Base-by-base conservation (phyloP, 2,113 vertebrate genomes). In the Cnemophilus loriae region DNA sequence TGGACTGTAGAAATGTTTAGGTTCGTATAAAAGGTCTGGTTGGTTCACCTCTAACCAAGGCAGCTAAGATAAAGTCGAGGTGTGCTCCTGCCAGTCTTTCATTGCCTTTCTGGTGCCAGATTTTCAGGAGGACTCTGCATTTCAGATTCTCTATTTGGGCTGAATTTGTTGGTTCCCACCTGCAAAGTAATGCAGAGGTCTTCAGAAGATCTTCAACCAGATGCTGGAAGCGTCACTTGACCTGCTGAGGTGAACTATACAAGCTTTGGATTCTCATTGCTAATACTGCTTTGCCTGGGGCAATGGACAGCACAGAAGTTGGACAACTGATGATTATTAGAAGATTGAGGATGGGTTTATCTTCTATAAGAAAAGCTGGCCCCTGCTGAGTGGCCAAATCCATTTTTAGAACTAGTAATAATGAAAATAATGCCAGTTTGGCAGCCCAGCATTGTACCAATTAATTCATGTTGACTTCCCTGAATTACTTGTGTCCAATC, bases 401-500 rank as follows among this genome's bases (percentile, higher is more conserved):
- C 27, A 46, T 80, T 95, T 93, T 95, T 95, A 87, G 92, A 93
- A 60, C 60, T 68, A 81, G 42, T 55, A 90, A 69, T 90, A 94
- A 77, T 73, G 91, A 90, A 85, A 93, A 83, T 63, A 94, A 81
- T 65, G 71, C 83, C 63, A 64, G 50, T 77, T 90, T 94, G 92
- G 92, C 88, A 95, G 68, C 63, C 79, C 42, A 83, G n/a, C 39
- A 42, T 92, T 86, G 33, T 73, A 64, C 83, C 85, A 90, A 83
- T 95, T 92, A 93, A 95, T 87, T 93, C 57, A 46, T 69, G 94
- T 93, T 90, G 95, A 90, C 86, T 95, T 92, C 73, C 47, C 56
- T 67, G 76, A 90, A 95, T 95, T 90, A 86, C 71, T 81, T 67
- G 55, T 84, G 68, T 90, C 92, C 83, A 94, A 93, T 92, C 86